phyloP scores from a whole-genome alignment of 2,797 vertebrate genomes.

The Spondyliosoma cantharus region DNA sequence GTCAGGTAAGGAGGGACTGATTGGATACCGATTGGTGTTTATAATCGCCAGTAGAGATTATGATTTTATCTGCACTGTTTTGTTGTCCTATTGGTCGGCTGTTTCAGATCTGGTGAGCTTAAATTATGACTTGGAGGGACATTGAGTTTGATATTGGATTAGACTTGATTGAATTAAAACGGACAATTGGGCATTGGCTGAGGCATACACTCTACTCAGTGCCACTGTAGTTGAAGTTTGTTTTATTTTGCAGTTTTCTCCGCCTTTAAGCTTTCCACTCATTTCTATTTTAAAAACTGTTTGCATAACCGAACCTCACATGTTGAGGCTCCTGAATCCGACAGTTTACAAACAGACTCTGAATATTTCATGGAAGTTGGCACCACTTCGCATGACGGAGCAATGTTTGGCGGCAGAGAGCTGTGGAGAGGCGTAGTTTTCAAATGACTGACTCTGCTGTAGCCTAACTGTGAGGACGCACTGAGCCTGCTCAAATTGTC shows the following conservation, averaged over 20 bases:
- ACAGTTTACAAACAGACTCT: slow-evolving; percentile 40
- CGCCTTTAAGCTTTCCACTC: slow-evolving; percentile 8
- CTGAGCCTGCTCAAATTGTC: slow-evolving; percentile 47
- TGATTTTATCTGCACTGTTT: too few relatives aligned
- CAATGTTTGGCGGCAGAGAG: slow-evolving; percentile 43
- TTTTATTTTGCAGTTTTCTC: background rate
- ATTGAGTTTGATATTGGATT: too few relatives aligned
- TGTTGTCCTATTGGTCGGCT: too few relatives aligned
- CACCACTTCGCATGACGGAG: slow-evolving; percentile 39
- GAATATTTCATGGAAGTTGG: slow-evolving; percentile 49
- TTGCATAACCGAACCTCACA: slow-evolving; percentile 22
- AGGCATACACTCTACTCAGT: too few relatives aligned
- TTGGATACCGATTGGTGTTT: too few relatives aligned
- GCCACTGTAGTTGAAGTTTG: too few relatives aligned
- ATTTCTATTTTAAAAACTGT: slow-evolving; percentile 37
- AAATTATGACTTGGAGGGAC: too few relatives aligned
- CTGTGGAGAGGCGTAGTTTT: slow-evolving; percentile 46
- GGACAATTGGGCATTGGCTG: too few relatives aligned
- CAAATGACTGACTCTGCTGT: slow-evolving; percentile 55
- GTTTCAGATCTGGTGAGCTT: too few relatives aligned
- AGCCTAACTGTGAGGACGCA: slow-evolving; percentile 41
- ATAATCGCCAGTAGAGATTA: too few relatives aligned
- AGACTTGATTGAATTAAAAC: too few relatives aligned
- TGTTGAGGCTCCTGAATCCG: slow-evolving; percentile 11
- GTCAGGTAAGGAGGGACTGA: too few relatives aligned